Percentiles rank a stretch among this genome's conserved stretches.
Evolutionary conservation across 2,797 vertebrate species (phyloP).

Genomic region (Fundulus diaphanus): DNA sequence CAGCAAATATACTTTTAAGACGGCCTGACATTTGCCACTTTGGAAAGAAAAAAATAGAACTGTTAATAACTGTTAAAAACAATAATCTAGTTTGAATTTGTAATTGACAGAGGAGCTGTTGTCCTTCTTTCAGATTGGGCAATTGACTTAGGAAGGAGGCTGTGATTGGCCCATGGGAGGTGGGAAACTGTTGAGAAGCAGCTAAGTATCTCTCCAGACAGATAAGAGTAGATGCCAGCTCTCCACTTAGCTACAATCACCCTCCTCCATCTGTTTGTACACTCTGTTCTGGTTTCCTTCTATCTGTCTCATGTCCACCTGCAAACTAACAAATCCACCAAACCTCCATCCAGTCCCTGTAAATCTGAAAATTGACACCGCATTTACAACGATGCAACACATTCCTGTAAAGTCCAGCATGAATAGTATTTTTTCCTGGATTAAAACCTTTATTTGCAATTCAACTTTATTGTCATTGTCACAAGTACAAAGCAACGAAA

Average conservation of each 20-base stretch:
- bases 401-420: background rate
- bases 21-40: too few species aligned
- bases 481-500: too few species aligned
- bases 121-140: conserved; percentile 64
- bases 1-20: too few species aligned
- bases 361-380: background rate
- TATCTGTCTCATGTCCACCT: background rate
- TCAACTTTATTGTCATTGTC: too few species aligned
- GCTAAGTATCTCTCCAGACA: conserved; percentile 48
- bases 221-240: conserved; percentile 44
- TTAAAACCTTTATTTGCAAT: too few species aligned
- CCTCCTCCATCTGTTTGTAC: conserved; percentile 8
- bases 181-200: conserved; percentile 31
- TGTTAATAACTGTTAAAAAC: too few species aligned
- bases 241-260: conserved; percentile 45
- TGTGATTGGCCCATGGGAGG: conserved; percentile 53
- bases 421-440: too few species aligned
- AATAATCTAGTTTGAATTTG: conserved; percentile 41
- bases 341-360: background rate
- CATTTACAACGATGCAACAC: background rate
- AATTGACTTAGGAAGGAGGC: conserved; percentile 50
- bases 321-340: background rate
- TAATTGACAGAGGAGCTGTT: conserved; percentile 60
- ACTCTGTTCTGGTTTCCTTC: background rate
- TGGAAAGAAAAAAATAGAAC: background rate